Evolutionary conservation across 2,888 invertebrate genomes (phyloP), one percentile per base, ranked within the genome.

Genomic region (Homarus gammarus): DNA sequence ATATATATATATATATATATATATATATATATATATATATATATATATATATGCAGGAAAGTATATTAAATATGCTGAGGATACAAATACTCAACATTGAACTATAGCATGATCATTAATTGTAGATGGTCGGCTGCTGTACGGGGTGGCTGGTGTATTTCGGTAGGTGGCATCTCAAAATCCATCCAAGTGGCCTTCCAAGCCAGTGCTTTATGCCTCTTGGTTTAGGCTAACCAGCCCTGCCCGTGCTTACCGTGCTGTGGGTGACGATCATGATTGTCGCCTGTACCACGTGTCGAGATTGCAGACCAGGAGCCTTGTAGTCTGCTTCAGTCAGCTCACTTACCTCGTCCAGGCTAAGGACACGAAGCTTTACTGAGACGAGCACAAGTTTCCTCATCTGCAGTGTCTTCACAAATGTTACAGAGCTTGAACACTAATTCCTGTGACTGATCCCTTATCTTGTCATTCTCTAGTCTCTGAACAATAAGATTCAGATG

Each of bases 201-300:
- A 31, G 51, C 49, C n/a, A 49, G 31, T 51, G 33, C 49, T 38
- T 33, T 27, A 33, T 33, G 18, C 64, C 79, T 56, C 40, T n/a
- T 36, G 38, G 27, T 38, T 38, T 36, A 56, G 61, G 49, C 79
- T 64, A 36, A 44, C 86, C 27, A 79, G 61, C 79, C 64, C 78
- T 68, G 70, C 73, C 64, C 49, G 84, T 88, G 88, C 88, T 84
- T 77, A 78, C 75, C 68, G 83, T 78, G 88, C 88, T 78, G 77
- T 64, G 88, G 88, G 84, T 88, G 88, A 83, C 49, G 77, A 73
- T 56, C 86, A 68, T 86, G 70, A 79, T 86, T 79, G 61, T 88
- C 73, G 83, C 84, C 88, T 88, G 83, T 70, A 84, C 77, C 44
- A 38, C 61, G 77, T 83, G 82, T 36, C 38, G 61, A 68, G 40